Evolutionary conservation across 2,797 vertebrate genomes (phyloP).

Genomic region (Acrocephalus scirpaceus): DNA sequence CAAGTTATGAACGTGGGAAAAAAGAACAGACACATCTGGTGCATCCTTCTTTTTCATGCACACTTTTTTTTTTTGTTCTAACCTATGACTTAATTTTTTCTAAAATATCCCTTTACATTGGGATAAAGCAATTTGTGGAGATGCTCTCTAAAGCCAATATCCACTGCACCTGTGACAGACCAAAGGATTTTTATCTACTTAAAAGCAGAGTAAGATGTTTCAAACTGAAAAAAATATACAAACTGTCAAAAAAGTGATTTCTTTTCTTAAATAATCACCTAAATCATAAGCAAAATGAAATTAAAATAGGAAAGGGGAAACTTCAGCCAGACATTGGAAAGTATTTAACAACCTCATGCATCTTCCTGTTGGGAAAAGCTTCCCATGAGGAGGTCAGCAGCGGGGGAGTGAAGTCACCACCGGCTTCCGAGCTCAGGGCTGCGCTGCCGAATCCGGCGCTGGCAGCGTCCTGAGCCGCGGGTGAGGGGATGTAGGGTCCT

Average conservation of each 20-base stretch:
- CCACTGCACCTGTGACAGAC: neutral
- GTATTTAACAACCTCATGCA: neutral
- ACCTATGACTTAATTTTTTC: neutral
- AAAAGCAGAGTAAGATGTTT: neutral
- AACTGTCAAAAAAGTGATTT: neutral
- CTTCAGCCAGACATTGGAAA: neutral
- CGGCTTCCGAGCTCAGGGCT: neutral
- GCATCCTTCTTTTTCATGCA: neutral
- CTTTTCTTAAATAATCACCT: neutral
- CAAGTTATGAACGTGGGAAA: neutral
- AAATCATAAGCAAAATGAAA: neutral
- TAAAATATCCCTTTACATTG: neutral
- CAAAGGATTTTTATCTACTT: neutral
- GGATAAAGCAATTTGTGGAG: neutral
- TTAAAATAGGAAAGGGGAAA: neutral
- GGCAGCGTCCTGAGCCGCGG: neutral
- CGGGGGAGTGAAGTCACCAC: neutral
- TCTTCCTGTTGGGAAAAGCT: conserved; percentile 1
- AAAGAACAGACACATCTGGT: neutral
- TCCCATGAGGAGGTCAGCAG: neutral
- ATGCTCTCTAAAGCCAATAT: neutral
- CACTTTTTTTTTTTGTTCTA: neutral
- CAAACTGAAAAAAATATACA: neutral
- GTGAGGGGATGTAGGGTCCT: neutral
- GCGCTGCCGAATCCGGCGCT: neutral